A percentile compares a stretch with the other conserved stretches of the same genome.
Evolutionary conservation across 2,797 vertebrate genomes (phyloP).

Genomic region (Malacoraja senta): DNA sequence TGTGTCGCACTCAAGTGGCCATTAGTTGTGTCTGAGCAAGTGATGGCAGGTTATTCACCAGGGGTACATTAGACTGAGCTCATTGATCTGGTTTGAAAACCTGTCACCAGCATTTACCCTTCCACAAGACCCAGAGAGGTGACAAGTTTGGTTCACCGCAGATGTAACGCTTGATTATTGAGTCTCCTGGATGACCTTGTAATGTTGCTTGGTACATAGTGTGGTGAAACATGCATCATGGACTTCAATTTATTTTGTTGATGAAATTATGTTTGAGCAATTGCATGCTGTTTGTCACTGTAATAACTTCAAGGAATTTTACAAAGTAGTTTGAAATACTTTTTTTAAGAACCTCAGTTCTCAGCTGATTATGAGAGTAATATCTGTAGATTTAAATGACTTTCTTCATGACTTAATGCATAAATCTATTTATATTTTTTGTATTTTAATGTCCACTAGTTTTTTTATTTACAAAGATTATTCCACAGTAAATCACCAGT

Average conservation of each 20-base stretch:
- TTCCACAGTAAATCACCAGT: too few relatives aligned
- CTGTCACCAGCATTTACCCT: background rate
- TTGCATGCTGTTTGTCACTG: background rate
- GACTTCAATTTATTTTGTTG: background rate
- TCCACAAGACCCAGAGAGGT: background rate
- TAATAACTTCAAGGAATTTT: background rate
- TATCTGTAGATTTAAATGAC: background rate
- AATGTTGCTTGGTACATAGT: background rate
- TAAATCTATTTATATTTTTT: constrained; percentile 5
- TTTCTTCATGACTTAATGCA: background rate
- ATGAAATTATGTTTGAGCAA: background rate
- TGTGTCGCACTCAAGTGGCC: background rate
- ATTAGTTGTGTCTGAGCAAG: background rate
- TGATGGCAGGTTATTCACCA: background rate
- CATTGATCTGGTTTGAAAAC: background rate
- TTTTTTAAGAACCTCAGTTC: background rate
- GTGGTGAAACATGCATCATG: background rate
- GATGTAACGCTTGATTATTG: background rate
- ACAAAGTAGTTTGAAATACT: background rate
- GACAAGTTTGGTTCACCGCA: background rate
- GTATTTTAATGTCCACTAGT: background rate
- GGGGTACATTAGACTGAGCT: background rate
- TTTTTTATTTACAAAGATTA: background rate
- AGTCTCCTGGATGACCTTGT: background rate
- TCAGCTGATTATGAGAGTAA: background rate